Base-by-base conservation (phyloP, 2,888 invertebrate genomes). In the Liodrosophila aerea region DNA sequence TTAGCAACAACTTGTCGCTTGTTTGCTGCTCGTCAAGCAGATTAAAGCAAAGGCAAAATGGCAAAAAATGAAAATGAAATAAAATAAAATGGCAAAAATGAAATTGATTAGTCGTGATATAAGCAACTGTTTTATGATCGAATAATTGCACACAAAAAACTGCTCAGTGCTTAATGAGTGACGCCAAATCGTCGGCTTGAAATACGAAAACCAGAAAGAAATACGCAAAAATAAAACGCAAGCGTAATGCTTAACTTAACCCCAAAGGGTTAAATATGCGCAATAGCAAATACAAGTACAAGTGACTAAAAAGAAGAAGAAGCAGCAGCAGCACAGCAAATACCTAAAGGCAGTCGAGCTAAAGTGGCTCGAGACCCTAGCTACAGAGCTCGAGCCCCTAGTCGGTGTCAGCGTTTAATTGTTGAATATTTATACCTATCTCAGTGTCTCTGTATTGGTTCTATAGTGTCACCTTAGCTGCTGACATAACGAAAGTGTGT, bases 231-330 rank as follows among this genome's bases (percentile, higher is more conserved):
- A 58, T 65, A 58, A 82, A 76, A 61, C 64, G 65, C 63, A 82
- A 80, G 62, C 76, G 76, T 69, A 81, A 76, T 73, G 81, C 59
- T 85, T 81, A 80, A 83, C 83, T 81, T 85, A 81, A 81, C 81
- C 85, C 76, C 66, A 29, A 65, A 65, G 74, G 85, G 81, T 81
- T 81, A 81, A 81, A 69, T 68, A 85, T 83, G 81, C 80, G 76
- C 80, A 78, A 78, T 64, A 62, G 61, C 75, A 81, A 65, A 74
- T 45, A 57, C 60, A 63, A 63, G 54, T 45, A 57, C 60, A 63
- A 63, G 54, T 44, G 63, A 56, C 57, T 64, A 51, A 12, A 68
- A 63, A 44, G 18, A 41, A 31, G 5, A 22, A 31, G 33, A 36
- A 34, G 33, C 8, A 39, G 49, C 46, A 57, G 13, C 41, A 31